Base-by-base conservation (phyloP, 2,888 invertebrate species). In the Poecilus cupreus region DNA sequence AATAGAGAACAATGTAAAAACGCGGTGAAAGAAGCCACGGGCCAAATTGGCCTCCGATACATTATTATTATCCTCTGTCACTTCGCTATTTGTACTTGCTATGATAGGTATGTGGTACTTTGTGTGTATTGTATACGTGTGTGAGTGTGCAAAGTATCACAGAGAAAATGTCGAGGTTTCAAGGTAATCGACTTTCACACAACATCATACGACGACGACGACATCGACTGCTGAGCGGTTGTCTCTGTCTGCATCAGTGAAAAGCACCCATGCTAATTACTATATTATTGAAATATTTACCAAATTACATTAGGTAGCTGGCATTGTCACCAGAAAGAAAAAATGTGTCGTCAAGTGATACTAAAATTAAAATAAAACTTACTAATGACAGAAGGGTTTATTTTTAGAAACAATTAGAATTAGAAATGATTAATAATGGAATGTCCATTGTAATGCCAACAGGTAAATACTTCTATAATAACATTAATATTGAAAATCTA, bases 91-190 rank as follows among this genome's bases (percentile, higher is more conserved):
- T 32, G 8, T 5, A 5, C 8, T 5, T 3, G 8, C 32, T 32
- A 60, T 60, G 60, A 22, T 22, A n/a, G 60, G 60, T 60, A 60
- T 60, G 60, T 26, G 24, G 32, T 16, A 13, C 64, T 10, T 2
- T 13, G 6, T 18, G 8, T 51, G 20, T 51, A 13, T 13, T 13
- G 2, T 51, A 18, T 1, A 6, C 0, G 18, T 68, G 18, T 60
- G 26, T 37, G 32, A 68, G 37, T 68, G 64, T 79, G 70, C 70
- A 79, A 79, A 79, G 79, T 79, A 68, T 79, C 79, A 79, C 79
- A 79, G 79, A 49, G 79, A 79, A 79, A 79, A 79, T 79, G 79
- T 79, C 79, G 79, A 49, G 16, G 39, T 70, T 46, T 79, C 79
- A 79, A 79, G 79, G 79, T 32, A 79, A 70, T 32, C 68, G 26